Evolutionary conservation across 2,888 invertebrate genomes (phyloP).

Genomic region (Eubasilissa splendida): DNA sequence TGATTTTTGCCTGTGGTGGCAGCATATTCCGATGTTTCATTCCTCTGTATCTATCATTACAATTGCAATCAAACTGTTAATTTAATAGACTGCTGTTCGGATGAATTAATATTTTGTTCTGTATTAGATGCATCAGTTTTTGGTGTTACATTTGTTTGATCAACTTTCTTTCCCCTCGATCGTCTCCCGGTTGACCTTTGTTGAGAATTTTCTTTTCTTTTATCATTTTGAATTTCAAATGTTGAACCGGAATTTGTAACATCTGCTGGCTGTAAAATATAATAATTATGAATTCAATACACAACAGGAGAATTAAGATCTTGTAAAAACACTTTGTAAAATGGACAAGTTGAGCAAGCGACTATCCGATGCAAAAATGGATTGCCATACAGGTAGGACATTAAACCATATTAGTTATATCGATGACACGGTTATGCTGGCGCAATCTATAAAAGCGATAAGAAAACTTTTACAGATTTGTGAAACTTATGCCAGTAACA

Average conservation of each 20-base stretch:
- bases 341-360: too few relatives aligned
- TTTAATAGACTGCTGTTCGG: slow-evolving; percentile 51
- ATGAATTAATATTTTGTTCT: slow-evolving; percentile 45
- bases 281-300: background rate
- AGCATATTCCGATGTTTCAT: too few relatives aligned
- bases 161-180: slow-evolving; percentile 51
- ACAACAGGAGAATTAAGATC: slow-evolving; percentile 2
- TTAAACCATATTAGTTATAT: too few relatives aligned
- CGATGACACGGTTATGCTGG: too few relatives aligned
- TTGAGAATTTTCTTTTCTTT: slow-evolving; percentile 73
- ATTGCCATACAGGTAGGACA: too few relatives aligned
- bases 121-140: slow-evolving; percentile 33
- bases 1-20: too few relatives aligned
- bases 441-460: too few relatives aligned
- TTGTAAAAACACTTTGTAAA: slow-evolving; percentile 24
- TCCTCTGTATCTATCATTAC: too few relatives aligned
- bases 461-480: too few relatives aligned
- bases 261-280: slow-evolving; percentile 65
- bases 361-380: too few relatives aligned
- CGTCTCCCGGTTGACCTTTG: slow-evolving; percentile 68
- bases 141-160: slow-evolving; percentile 33
- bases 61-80: slow-evolving; percentile 47
- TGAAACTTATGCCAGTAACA: too few relatives aligned
- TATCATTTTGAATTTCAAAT: slow-evolving; percentile 74
- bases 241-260: slow-evolving; percentile 72